These are phyloP conservation scores for Cherax destructor DNA, from an alignment of 1,140 invertebrate species.

Conservation along the genomic window DNA sequence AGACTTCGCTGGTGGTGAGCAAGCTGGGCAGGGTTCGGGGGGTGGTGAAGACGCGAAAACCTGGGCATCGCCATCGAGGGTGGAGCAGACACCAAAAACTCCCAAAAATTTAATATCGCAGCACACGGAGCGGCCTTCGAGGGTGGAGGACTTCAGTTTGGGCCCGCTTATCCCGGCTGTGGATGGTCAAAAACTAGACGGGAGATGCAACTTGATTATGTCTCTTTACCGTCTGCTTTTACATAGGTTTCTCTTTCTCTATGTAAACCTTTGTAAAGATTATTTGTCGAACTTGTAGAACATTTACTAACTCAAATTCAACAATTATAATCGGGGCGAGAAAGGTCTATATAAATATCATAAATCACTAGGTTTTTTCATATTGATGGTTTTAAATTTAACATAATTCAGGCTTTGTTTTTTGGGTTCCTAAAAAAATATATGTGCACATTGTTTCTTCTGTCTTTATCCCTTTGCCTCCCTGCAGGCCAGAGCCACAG, in stretches of 20 bases:
- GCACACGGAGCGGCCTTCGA: conserved; percentile 95
- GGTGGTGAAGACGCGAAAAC: conserved; percentile 88
- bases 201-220: conserved; percentile 75
- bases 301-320: no score
- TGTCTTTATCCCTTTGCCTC: background rate
- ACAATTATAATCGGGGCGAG: no score
- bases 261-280: no score
- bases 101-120: conserved; percentile 97
- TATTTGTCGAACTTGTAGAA: no score
- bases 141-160: conserved; percentile 91
- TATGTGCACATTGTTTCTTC: no score
- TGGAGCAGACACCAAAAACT: conserved; percentile 95
- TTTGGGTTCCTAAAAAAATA: background rate
- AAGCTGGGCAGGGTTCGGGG: conserved; percentile 64
- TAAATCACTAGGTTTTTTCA: no score
- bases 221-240: no score
- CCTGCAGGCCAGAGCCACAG: conserved; percentile 80
- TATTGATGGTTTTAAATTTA: no score
- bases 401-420: no score
- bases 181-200: conserved; percentile 91
- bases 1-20: conserved; percentile 71
- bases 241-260: no score
- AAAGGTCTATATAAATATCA: no score
- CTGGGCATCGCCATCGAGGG: conserved; percentile 98
- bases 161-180: conserved; percentile 95